Evolutionary conservation across 1,140 invertebrate genomes (phyloP).

Genomic region (Achroia grisella): DNA sequence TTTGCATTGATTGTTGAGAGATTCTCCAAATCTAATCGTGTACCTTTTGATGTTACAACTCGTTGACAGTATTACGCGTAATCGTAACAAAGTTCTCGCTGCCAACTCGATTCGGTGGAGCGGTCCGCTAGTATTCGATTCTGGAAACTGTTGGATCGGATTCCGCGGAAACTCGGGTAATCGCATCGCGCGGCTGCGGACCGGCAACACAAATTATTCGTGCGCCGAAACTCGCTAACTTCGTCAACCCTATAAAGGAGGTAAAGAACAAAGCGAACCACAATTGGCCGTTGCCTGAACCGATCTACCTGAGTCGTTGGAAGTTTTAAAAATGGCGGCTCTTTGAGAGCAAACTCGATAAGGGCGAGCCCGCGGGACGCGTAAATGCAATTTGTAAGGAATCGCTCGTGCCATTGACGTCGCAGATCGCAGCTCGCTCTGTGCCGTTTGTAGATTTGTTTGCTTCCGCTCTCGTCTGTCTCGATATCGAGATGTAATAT

Average conservation of each 20-base stretch:
- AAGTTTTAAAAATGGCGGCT: constrained; percentile 71
- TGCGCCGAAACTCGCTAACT: constrained; percentile 67
- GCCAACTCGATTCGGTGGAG: constrained; percentile 1
- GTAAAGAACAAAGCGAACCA: constrained; percentile 62
- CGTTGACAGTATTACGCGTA: not conserved
- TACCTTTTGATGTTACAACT: too few species aligned
- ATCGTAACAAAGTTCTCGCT: not conserved
- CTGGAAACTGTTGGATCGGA: constrained; percentile 47
- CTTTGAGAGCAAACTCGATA: constrained; percentile 68
- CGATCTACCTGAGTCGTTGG: constrained; percentile 62
- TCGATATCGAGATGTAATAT: too few species aligned
- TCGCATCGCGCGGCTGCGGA: constrained; percentile 44
- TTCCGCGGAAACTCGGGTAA: constrained; percentile 55
- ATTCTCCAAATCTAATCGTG: too few species aligned
- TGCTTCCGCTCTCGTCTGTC: too few species aligned
- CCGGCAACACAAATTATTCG: constrained; percentile 66
- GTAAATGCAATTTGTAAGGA: constrained; percentile 51
- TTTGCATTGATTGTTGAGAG: too few species aligned
- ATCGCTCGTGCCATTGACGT: too few species aligned
- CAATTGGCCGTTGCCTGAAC: constrained; percentile 48
- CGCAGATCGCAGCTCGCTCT: too few species aligned
- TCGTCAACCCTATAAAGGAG: constrained; percentile 64
- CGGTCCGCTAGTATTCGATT: constrained; percentile 41
- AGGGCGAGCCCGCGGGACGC: constrained; percentile 59
- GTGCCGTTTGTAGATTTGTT: too few species aligned